Evolutionary conservation across 2,888 invertebrate genomes (phyloP).

Genomic region (Thereva unica): DNA sequence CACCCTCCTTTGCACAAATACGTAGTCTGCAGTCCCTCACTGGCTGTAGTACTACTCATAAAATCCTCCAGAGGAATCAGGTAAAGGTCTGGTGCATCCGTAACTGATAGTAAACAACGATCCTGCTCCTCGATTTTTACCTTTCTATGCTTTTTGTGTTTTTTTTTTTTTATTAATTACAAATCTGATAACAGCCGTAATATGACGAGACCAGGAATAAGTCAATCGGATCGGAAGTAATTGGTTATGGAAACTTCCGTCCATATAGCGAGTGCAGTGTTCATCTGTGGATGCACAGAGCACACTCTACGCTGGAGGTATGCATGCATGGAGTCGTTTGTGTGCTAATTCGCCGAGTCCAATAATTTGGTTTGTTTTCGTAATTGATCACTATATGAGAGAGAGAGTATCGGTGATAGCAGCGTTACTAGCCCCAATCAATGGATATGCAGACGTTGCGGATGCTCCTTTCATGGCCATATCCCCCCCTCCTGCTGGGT

Average conservation of each 20-base stretch:
- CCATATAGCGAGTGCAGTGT: background rate
- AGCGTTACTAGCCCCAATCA: slow-evolving; percentile 11
- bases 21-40: no score
- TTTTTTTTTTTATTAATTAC: slow-evolving; percentile 24
- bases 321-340: slow-evolving; percentile 13
- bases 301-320: background rate
- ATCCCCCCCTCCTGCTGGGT: background rate
- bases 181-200: slow-evolving; percentile 19
- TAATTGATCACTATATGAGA: slow-evolving; percentile 26
- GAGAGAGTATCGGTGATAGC: background rate
- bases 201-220: slow-evolving; percentile 25
- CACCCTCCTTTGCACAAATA: no score
- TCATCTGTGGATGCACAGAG: background rate
- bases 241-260: slow-evolving; percentile 25
- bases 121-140: no score
- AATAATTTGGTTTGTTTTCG: slow-evolving; percentile 22
- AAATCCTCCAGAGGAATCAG: no score
- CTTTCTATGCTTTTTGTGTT: background rate
- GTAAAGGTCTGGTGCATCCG: no score
- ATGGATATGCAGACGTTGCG: slow-evolving; percentile 14
- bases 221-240: slow-evolving; percentile 32
- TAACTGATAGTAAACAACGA: no score
- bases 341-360: slow-evolving; percentile 19
- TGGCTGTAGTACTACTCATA: no score
- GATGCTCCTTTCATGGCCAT: slow-evolving; percentile 5